These are phyloP conservation scores for Pterobdella sp. DNA, from an alignment of 2,888 invertebrate genomes.

Conservation along the genomic window DNA sequence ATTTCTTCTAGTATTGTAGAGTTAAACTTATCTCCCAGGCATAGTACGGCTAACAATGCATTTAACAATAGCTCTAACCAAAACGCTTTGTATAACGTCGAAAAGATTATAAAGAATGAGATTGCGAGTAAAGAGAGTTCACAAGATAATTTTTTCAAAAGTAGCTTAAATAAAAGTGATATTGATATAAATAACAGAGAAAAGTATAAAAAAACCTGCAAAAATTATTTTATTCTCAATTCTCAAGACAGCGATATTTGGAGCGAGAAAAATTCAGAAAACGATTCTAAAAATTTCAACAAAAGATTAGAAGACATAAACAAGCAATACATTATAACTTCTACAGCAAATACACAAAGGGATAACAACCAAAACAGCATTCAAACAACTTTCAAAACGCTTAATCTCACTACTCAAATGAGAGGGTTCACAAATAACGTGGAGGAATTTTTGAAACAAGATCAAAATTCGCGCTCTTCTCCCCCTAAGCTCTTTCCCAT, in stretches of 20 bases:
- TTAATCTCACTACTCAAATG: too few species aligned
- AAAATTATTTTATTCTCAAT: too few species aligned
- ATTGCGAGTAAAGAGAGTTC: not conserved
- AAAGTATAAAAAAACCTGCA: not conserved
- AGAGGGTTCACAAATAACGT: not conserved
- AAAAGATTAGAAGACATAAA: not conserved
- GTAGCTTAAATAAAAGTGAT: not conserved
- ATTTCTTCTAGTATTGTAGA: not conserved
- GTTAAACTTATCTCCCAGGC: constrained; percentile 1
- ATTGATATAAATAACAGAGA: not conserved
- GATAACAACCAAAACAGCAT: not conserved
- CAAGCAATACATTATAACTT: too few species aligned
- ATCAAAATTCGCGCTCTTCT: not conserved
- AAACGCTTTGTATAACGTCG: too few species aligned
- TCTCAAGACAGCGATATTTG: not conserved
- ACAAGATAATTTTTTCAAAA: not conserved
- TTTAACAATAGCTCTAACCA: too few species aligned
- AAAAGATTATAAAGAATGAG: not conserved
- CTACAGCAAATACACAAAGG: too few species aligned
- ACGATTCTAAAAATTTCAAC: not conserved
- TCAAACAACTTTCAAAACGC: too few species aligned
- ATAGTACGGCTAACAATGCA: not conserved
- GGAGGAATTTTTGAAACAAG: not conserved
- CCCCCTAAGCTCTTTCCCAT: not conserved
- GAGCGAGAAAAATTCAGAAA: not conserved